Conservation (phyloP, 2,888 invertebrate genomes). For the Drosophila tripunctata region DNA sequence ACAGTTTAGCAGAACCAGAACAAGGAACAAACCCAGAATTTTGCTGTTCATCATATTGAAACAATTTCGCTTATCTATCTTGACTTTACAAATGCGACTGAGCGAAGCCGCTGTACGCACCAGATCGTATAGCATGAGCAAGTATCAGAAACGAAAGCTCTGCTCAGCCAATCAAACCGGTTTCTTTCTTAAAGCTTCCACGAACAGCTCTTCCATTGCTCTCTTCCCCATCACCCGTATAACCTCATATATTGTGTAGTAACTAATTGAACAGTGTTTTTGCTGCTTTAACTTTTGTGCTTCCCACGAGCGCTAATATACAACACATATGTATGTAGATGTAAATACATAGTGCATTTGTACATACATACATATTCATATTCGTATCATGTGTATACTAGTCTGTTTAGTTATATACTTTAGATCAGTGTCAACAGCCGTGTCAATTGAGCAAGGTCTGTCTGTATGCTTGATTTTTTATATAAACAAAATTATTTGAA, state of each 20-base stretch:
- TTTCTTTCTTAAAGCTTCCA: neutral
- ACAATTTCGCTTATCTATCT: slow-evolving; percentile 35
- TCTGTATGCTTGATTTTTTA: slow-evolving; percentile 8
- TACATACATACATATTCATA: neutral
- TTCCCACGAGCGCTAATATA: neutral
- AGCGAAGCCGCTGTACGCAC: slow-evolving; percentile 1
- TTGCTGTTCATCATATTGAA: slow-evolving; percentile 65
- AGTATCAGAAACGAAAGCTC: neutral
- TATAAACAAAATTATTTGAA: neutral
- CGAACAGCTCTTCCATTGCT: neutral
- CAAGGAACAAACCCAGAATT: slow-evolving; percentile 52
- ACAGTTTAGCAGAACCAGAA: slow-evolving; percentile 41
- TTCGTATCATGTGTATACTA: neutral
- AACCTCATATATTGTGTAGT: neutral
- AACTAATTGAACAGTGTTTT: neutral
- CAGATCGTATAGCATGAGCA: neutral
- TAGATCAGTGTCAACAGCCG: slow-evolving; percentile 4
- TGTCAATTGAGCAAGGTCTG: slow-evolving; percentile 13
- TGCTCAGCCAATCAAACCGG: slow-evolving; percentile 6
- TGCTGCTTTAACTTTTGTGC: neutral
- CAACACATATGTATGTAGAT: neutral
- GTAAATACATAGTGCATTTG: neutral
- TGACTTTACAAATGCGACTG: slow-evolving; percentile 43
- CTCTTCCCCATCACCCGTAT: neutral
- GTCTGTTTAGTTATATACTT: too few species aligned